phyloP scores from a whole-genome alignment of 2,113 vertebrate species.

The Capra hircus region DNA sequence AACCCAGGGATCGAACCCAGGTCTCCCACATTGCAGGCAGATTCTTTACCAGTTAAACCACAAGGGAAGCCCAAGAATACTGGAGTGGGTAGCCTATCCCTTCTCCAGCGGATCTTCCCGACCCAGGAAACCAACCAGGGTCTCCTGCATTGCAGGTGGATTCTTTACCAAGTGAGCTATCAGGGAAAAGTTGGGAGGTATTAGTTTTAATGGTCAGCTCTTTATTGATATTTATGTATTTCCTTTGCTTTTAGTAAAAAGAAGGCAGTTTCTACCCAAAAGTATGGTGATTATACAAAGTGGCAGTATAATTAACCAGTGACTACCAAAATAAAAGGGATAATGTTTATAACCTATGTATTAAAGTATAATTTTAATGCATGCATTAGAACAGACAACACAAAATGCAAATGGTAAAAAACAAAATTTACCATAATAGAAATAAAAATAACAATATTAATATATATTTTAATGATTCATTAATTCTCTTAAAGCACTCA shows the following conservation, averaged over 20 bases:
- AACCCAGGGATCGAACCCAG: neutral
- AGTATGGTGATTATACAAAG: neutral
- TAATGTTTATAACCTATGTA: neutral
- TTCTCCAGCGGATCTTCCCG: fast-evolving
- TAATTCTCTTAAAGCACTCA: neutral
- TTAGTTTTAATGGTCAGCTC: neutral
- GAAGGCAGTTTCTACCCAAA: neutral
- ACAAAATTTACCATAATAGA: neutral
- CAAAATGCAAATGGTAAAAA: neutral
- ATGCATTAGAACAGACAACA: neutral
- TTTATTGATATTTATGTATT: neutral
- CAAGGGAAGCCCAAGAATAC: neutral
- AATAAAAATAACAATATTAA: neutral
- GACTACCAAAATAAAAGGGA: neutral
- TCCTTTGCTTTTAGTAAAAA: neutral
- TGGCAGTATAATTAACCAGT: neutral
- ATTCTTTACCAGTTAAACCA: neutral
- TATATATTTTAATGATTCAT: neutral
- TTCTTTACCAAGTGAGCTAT: neutral
- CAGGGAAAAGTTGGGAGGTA: neutral
- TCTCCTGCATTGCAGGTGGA: neutral
- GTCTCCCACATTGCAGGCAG: neutral
- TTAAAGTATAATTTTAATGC: neutral
- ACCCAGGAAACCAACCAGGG: neutral
- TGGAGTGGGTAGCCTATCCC: neutral